Evolutionary conservation across 2,888 invertebrate species (phyloP).

Genomic region (Ophion slaviceki): DNA sequence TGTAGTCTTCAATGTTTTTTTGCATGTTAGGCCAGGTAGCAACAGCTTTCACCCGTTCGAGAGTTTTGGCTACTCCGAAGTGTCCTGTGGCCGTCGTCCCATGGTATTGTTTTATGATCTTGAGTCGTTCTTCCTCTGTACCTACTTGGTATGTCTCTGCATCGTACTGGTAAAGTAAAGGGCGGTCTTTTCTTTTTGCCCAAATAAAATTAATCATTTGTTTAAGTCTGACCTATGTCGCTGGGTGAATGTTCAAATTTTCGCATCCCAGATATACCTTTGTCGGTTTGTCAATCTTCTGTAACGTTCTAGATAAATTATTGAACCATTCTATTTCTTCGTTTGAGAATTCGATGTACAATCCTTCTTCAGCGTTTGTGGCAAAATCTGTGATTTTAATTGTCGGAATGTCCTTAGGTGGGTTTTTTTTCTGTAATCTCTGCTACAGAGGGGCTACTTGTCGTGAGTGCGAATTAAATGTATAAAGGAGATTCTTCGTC

Average conservation of each 20-base stretch:
- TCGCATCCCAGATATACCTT: slow-evolving; percentile 20
- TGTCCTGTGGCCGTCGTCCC: not conserved
- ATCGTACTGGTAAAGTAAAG: not conserved
- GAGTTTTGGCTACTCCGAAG: no score
- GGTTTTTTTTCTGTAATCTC: slow-evolving; percentile 2
- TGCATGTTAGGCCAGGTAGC: no score
- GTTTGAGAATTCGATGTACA: slow-evolving; percentile 13
- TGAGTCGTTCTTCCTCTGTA: not conserved
- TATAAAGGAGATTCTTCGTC: not conserved
- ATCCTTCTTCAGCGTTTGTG: not conserved
- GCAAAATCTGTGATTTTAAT: slow-evolving; percentile 26
- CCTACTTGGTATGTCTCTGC: not conserved
- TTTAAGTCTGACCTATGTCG: not conserved
- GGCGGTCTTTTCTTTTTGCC: not conserved
- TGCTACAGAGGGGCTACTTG: not conserved
- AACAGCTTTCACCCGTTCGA: no score
- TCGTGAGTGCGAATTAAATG: slow-evolving; percentile 9
- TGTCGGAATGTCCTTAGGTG: not conserved
- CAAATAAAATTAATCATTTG: not conserved
- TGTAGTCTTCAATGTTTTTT: no score
- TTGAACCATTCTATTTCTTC: not conserved
- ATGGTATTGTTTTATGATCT: slow-evolving; percentile 5
- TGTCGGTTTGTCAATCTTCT: not conserved
- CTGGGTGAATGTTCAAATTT: not conserved
- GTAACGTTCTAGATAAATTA: no score